phyloP scores from a whole-genome alignment of 2,797 vertebrate genomes.

The Syngnathus rostellatus region DNA sequence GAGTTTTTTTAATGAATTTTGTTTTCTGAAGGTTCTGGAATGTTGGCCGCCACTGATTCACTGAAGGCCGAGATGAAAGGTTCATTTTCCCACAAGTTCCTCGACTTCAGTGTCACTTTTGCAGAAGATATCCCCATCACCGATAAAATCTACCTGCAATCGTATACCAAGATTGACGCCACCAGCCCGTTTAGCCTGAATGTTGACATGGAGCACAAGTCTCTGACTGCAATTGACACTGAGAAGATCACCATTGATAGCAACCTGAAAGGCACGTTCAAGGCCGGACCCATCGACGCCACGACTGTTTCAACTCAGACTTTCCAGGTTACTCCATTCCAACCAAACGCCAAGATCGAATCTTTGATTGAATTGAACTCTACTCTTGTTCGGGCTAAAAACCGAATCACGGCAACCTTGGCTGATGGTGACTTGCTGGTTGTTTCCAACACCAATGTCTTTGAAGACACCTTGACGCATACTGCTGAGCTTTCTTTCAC shows the following conservation, averaged over 20 bases:
- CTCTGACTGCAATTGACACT: slow-evolving; percentile 53
- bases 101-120: slow-evolving; percentile 72
- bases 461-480: slow-evolving; percentile 71
- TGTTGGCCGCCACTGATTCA: slow-evolving; percentile 59
- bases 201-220: slow-evolving; percentile 60
- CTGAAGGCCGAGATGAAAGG: slow-evolving; percentile 65
- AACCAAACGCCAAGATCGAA: slow-evolving; percentile 59
- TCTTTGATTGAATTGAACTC: slow-evolving; percentile 76
- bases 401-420: slow-evolving; percentile 66
- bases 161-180: slow-evolving; percentile 63
- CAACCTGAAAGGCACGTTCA: slow-evolving; percentile 67
- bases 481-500: slow-evolving; percentile 69
- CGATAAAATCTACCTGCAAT: slow-evolving; percentile 53
- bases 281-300: slow-evolving; percentile 66
- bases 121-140: slow-evolving; percentile 55
- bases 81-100: slow-evolving; percentile 73
- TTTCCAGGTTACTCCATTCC: slow-evolving; percentile 56
- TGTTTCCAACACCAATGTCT: slow-evolving; percentile 71
- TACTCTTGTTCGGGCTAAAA: slow-evolving; percentile 68
- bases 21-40: slow-evolving; percentile 71
- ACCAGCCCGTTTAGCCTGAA: slow-evolving; percentile 72
- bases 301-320: slow-evolving; percentile 63
- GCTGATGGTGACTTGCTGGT: slow-evolving; percentile 64
- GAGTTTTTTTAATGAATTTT: neutral
- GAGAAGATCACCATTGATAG: slow-evolving; percentile 58